Evolutionary conservation across 2,888 invertebrate species (phyloP), one percentile per base, ranked within the genome.

Genomic region (Tribolium freemani): DNA sequence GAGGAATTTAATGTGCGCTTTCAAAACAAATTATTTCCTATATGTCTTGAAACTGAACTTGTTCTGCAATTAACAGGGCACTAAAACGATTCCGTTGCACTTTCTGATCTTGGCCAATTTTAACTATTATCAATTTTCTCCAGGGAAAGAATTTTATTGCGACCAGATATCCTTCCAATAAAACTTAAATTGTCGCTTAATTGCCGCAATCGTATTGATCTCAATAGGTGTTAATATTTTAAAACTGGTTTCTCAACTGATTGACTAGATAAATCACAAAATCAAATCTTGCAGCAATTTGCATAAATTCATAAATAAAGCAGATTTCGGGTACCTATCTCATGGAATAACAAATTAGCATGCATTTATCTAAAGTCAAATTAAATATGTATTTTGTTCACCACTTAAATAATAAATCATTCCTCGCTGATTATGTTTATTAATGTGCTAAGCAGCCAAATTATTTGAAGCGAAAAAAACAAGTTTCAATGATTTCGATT

Each of bases 1-100:
- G 69, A 58, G 69, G 30, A 69, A 60, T 69, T 69, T 60, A 69
- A 69, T 69, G 60, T 60, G 60, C 60, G 69, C 46, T 69, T 69
- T 58, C 69, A 69, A 69, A 50, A 60, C 50, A 69, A 69, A 69
- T 69, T 60, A 60, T 60, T 53, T 60, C 69, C 50, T 53, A 58
- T 57, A 58, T 60, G 51, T 53, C 60, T 53, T 53, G 60, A 51
- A 58, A 60, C 53, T 45, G 60, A 69, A 69, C 69, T 69, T 45
- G 69, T 69, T 69, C 10, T 67, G 67, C 45, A 67, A 67, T 67
- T 67, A 67, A 46, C 30, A n/a, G 48, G 6, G 57, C 50, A 57
- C 56, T 57, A 67, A 67, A 67, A 57, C 26, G 48, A 45, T 50
- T 21, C 54, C 20, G 46, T 57, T 48, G 56, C 57, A 48, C 30